These are phyloP conservation scores for Apantesis nais DNA, from an alignment of 2,888 invertebrate species.

Conservation along the genomic window DNA sequence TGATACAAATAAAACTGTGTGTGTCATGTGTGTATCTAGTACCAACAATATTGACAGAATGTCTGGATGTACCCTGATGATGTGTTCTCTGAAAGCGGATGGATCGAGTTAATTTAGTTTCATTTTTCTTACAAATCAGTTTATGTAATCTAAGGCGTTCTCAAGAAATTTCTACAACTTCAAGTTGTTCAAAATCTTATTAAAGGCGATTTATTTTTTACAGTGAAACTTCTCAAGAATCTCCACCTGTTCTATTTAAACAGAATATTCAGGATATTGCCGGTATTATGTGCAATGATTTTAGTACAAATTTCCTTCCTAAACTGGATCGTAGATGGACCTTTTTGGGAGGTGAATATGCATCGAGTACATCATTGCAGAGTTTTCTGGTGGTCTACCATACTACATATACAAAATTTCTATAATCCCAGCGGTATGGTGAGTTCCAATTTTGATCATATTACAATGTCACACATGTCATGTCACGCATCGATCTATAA, in stretches of 20 bases:
- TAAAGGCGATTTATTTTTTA: constrained; percentile 33
- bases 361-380: constrained; percentile 55
- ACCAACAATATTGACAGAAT: no score
- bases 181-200: neutral
- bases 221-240: constrained; percentile 63
- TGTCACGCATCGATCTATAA: neutral
- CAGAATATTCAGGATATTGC: constrained; percentile 70
- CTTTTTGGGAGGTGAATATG: constrained; percentile 53
- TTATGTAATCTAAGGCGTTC: neutral
- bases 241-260: constrained; percentile 71
- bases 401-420: constrained; percentile 68
- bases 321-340: constrained; percentile 64
- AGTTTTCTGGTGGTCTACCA: constrained; percentile 68
- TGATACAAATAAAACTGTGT: no score
- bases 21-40: no score
- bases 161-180: neutral
- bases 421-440: constrained; percentile 56
- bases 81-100: no score
- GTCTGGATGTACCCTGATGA: no score
- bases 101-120: neutral
- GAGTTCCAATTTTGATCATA: constrained; percentile 30
- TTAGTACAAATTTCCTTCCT: constrained; percentile 65
- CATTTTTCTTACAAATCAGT: no score
- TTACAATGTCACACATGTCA: neutral
- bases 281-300: constrained; percentile 60